A percentile compares a stretch with the other conserved stretches of the same genome.
These are phyloP conservation scores for Hipposideros larvatus DNA, from an alignment of 2,797 vertebrate species.

Conservation along the genomic window DNA sequence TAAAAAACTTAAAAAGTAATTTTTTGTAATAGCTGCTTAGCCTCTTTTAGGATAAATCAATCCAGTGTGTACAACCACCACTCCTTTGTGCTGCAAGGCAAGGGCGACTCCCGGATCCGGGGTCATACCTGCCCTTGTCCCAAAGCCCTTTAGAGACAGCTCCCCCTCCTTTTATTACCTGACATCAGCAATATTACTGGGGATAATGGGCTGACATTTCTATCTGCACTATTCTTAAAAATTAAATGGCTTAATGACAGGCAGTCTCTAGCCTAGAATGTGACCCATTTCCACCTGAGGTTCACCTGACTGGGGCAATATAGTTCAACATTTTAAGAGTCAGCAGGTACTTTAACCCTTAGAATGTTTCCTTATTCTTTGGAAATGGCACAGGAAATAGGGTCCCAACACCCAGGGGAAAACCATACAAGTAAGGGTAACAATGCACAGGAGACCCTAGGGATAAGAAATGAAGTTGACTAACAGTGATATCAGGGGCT, in stretches of 20 bases:
- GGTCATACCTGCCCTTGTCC: neutral
- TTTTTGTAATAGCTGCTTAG: neutral
- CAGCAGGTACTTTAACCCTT: constrained; percentile 58
- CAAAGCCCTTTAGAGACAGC: neutral
- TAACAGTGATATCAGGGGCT: too few species aligned
- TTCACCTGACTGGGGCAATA: constrained; percentile 35
- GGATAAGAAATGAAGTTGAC: neutral
- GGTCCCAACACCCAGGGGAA: neutral
- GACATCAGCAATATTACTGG: neutral
- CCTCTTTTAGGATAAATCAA: neutral
- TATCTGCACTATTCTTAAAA: neutral
- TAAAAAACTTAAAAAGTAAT: neutral
- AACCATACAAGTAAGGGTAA: neutral
- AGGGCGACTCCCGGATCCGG: neutral
- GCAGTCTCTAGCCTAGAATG: neutral
- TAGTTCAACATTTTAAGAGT: neutral
- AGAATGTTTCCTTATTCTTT: constrained; percentile 25
- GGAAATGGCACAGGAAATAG: neutral
- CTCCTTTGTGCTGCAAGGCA: neutral
- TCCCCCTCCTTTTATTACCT: neutral
- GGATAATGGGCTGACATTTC: neutral
- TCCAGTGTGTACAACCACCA: too few species aligned
- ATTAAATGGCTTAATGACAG: constrained; percentile 37
- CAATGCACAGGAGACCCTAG: neutral
- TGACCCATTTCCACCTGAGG: neutral